These are phyloP conservation scores for Zygogramma bicolorata DNA, from an alignment of 2,888 invertebrate genomes.

Conservation along the genomic window DNA sequence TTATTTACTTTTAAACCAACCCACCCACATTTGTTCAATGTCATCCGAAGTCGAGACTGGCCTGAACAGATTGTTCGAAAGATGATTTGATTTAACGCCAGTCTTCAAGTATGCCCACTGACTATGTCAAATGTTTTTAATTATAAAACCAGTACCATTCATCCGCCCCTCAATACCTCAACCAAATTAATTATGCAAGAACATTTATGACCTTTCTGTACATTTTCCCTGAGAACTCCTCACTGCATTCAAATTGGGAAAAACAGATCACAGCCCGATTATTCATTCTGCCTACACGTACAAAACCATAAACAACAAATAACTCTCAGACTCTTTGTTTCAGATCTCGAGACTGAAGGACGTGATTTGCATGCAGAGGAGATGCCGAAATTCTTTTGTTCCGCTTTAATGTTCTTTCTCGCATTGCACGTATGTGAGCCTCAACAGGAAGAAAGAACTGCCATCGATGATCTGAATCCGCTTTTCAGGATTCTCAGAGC, in stretches of 20 bases:
- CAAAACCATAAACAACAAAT: background rate
- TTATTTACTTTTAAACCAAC: too few species aligned
- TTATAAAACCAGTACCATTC: too few species aligned
- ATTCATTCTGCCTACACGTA: background rate
- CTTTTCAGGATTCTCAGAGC: background rate
- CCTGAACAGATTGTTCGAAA: too few species aligned
- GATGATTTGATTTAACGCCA: too few species aligned
- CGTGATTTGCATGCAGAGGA: background rate
- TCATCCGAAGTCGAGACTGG: too few species aligned
- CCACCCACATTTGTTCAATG: too few species aligned
- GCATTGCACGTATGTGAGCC: background rate
- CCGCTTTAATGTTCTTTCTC: background rate
- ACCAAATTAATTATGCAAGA: too few species aligned
- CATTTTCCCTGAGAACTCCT: background rate
- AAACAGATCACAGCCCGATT: background rate
- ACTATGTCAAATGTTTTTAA: too few species aligned
- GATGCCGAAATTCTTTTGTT: background rate
- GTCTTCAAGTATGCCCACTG: too few species aligned
- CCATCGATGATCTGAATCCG: background rate
- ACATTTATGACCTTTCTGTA: too few species aligned
- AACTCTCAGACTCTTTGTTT: background rate
- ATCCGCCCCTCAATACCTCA: too few species aligned
- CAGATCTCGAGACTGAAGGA: background rate
- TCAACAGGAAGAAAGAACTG: background rate
- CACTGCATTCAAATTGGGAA: background rate